Evolutionary conservation across 2,888 invertebrate genomes (phyloP), one percentile per base, ranked within the genome.

Genomic region (Hyles lineata): DNA sequence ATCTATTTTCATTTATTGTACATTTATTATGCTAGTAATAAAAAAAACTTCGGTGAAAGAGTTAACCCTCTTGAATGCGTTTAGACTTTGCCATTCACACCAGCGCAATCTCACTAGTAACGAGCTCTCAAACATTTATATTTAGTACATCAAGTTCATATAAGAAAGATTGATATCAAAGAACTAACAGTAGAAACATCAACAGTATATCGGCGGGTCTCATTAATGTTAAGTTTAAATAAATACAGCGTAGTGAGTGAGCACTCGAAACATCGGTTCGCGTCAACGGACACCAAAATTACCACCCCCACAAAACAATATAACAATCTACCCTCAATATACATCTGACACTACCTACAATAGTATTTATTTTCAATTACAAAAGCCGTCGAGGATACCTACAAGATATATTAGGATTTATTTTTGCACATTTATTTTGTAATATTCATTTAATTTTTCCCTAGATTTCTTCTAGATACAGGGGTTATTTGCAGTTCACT

Each of bases 231-330:
- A 43, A 43, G 15, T 15, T 43, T 15, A 43, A 43, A 73, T 73
- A 75, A 79, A 75, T 78, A 79, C 76, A 80, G 78, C 82, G 79
- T 75, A 83, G 81, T 76, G 78, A 75, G 52, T 78, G 82, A 77
- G 76, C 63, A 74, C 70, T 67, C 35, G 15, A 55, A 67, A 6
- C 69, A 67, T 79, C 78, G 75, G 77, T 83, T 78, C 79, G 61
- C 75, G 82, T 81, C 77, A 78, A 73, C 82, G 81, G 84, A 82
- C 72, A 50, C 1, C 15, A 59, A 50, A 6, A n/a, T 55, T 58
- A 58, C 11, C 29, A 55, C 50, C 19, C 50, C 67, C 23, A 50
- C 15, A 50, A 50, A 8, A 11, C 11, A 52, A 52, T n/a, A n/a
- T n/a, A 55, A 55, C 55, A n/a, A 55, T n/a, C 55, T n/a, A 55